phyloP scores from a whole-genome alignment of 2,888 invertebrate species.

The Tachystola acroxantha region DNA sequence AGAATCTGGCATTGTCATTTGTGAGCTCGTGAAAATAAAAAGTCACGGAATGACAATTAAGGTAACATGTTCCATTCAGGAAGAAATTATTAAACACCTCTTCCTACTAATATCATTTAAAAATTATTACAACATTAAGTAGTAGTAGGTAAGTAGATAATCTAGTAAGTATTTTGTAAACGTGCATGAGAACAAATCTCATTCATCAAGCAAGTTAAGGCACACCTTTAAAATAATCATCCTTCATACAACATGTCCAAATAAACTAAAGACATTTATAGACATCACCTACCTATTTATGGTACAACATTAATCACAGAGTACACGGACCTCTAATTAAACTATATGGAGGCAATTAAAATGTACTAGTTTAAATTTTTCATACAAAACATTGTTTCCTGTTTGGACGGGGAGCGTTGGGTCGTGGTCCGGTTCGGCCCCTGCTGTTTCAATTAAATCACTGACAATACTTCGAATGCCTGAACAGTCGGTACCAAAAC shows the following conservation, averaged over 20 bases:
- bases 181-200: too few species aligned
- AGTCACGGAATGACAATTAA: too few species aligned
- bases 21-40: too few species aligned
- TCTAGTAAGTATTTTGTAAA: too few species aligned
- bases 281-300: slow-evolving; percentile 10
- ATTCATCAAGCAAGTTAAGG: not conserved
- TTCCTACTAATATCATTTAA: too few species aligned
- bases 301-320: slow-evolving; percentile 53
- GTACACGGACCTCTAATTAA: slow-evolving; percentile 59
- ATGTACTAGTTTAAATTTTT: slow-evolving; percentile 59
- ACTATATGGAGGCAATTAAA: slow-evolving; percentile 67
- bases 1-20: too few species aligned
- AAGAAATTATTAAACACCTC: too few species aligned
- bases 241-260: not conserved
- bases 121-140: too few species aligned
- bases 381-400: slow-evolving; percentile 70
- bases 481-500: slow-evolving; percentile 63
- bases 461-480: slow-evolving; percentile 73
- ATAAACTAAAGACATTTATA: slow-evolving; percentile 1
- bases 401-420: slow-evolving; percentile 38
- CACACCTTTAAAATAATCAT: too few species aligned
- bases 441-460: slow-evolving; percentile 77
- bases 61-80: too few species aligned
- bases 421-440: slow-evolving; percentile 44
- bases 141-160: too few species aligned